Base-by-base conservation (phyloP, 1,140 invertebrate species). In the Lepidurus apus region DNA sequence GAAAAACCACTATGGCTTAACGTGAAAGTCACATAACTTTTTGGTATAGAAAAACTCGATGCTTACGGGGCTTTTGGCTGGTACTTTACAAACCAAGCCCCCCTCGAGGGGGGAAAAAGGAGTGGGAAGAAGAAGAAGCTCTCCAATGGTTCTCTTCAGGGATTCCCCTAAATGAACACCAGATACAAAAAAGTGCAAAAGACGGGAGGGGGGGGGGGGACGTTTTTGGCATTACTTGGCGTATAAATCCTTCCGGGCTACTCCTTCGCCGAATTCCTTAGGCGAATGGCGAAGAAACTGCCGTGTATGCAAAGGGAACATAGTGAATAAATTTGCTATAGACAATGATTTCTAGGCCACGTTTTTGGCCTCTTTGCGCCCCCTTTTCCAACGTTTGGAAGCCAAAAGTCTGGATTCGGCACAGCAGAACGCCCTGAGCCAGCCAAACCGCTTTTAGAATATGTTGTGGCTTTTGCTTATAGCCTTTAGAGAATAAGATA, bases 11-110 rank as follows among this genome's bases (percentile, higher is more conserved):
- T 17, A 65, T 13, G 21, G 53, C 53, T 21, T 65, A 21, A 65
- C 53, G 53, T 65, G 53, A 65, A 65, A 65, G 53, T 65, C 53
- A 65, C 53, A 65, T 65, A 65, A 65, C 53, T 21, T 13, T n/a
- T 65, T 65, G 53, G 6, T 13, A 65, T 7, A 65, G 21, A 65
- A 65, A 65, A 13, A n/a, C 21, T 65, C 10, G 53, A 65, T 65
- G 53, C 53, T 65, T 65, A 65, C 53, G 53, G 53, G 53, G 53
- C 21, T 65, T 65, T 65, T 65, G 53, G 4, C 21, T 7, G 8
- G 17, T 65, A 65, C 6, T 4, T 47, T 21, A n/a, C 53, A 13
- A 21, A 65, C 17, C 17, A 65, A 65, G 8, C 17, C 53, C 4
- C 53, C 53, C 17, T 65, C 34, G 34, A 34, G 53, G 21, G 4